phyloP scores from a whole-genome alignment of 35 echinoderm and acorn worm genomes.

The Apostichopus parvimensis region DNA sequence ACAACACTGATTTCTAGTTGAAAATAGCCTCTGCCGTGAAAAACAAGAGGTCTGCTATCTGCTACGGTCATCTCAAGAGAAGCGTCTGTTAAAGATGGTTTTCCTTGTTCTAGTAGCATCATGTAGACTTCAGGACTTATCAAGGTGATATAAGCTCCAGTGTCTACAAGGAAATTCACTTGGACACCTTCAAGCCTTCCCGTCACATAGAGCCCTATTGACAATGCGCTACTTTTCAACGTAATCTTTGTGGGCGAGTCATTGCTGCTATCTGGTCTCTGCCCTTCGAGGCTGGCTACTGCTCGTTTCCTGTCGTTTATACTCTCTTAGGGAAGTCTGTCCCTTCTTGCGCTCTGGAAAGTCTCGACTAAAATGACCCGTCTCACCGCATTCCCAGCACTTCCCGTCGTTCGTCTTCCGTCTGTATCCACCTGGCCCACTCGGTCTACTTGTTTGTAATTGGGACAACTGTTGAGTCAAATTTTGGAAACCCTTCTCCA shows the following conservation, averaged over 20 bases:
- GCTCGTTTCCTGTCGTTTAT: background rate
- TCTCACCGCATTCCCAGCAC: background rate
- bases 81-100: background rate
- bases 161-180: constrained; percentile 19
- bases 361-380: background rate
- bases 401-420: background rate
- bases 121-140: background rate
- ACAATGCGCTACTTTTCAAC: background rate
- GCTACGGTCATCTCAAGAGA: background rate
- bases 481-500: background rate
- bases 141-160: background rate
- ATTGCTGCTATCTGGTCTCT: background rate
- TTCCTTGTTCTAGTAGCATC: background rate
- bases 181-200: background rate
- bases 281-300: constrained; percentile 18
- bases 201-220: background rate
- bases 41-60: background rate
- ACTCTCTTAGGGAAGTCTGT: background rate
- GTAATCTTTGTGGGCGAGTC: background rate
- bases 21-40: background rate
- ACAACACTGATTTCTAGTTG: background rate
- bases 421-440: background rate
- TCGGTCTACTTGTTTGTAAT: background rate
- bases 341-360: too few species aligned
- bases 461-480: background rate